Evolutionary conservation across 1,140 invertebrate genomes (phyloP).

Genomic region (Tetragnatha versicolor): DNA sequence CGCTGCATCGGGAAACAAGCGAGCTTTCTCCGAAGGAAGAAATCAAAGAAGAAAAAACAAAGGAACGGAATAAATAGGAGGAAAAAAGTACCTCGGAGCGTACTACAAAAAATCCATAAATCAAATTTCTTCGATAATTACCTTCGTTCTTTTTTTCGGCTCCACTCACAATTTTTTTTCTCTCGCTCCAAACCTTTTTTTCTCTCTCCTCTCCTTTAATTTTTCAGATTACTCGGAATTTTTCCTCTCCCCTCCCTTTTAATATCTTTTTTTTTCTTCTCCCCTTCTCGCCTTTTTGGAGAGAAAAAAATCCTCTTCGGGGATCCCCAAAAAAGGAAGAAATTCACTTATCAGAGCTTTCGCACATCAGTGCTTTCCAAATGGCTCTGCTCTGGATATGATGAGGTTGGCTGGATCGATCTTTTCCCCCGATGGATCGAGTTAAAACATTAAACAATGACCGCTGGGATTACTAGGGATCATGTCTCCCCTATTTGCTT

Average conservation of each 20-base stretch:
- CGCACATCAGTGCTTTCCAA: constrained; percentile 8
- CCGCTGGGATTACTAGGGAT: too few species aligned
- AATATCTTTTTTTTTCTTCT: too few species aligned
- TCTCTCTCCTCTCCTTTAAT: not conserved
- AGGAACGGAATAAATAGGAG: not conserved
- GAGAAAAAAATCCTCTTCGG: constrained; percentile 2
- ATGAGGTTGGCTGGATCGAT: too few species aligned
- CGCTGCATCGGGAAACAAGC: constrained; percentile 42
- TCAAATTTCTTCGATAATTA: constrained; percentile 55
- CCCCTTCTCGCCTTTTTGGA: not conserved
- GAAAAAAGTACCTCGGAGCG: too few species aligned
- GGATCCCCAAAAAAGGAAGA: not conserved
- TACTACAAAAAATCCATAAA: constrained; percentile 54
- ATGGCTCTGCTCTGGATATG: too few species aligned
- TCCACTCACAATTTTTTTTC: not conserved
- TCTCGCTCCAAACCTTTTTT: not conserved
- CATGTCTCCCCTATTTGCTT: too few species aligned
- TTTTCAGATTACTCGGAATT: not conserved
- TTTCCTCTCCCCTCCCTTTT: too few species aligned
- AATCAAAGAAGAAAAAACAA: constrained; percentile 7
- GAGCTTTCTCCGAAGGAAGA: not conserved
- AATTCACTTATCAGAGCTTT: constrained; percentile 48
- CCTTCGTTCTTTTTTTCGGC: not conserved
- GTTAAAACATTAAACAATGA: too few species aligned
- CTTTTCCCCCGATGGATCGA: too few species aligned